phyloP scores from a whole-genome alignment of 2,888 invertebrate genomes.

The Apoderus coryli region DNA sequence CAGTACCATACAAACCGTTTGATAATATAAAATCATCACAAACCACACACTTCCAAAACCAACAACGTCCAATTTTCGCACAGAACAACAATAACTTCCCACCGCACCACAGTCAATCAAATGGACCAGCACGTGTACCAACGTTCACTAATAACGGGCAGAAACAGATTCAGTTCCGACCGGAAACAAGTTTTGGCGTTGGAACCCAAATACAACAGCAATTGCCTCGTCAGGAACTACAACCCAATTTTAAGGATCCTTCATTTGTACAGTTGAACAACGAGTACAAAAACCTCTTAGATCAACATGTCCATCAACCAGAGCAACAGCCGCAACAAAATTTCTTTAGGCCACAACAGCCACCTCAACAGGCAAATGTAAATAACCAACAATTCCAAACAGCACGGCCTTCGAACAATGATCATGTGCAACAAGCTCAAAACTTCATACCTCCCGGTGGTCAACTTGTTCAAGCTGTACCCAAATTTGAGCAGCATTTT shows the following conservation, averaged over 20 bases:
- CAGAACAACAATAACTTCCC: conserved; percentile 12
- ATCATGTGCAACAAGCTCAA: conserved; percentile 25
- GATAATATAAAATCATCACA: conserved; percentile 18
- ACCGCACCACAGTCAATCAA: conserved; percentile 33
- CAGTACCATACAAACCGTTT: conserved; percentile 28
- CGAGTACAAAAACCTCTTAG: conserved; percentile 13
- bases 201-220: too few species aligned
- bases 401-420: conserved; percentile 16
- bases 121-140: conserved; percentile 24
- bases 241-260: conserved; percentile 12
- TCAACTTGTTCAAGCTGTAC: conserved; percentile 60
- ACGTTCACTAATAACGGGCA: conserved; percentile 11
- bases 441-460: conserved; percentile 46
- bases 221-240: conserved; percentile 18
- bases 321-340: conserved; percentile 23
- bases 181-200: conserved; percentile 35
- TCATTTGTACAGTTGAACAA: conserved; percentile 16
- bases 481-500: conserved; percentile 67
- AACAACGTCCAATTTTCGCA: conserved; percentile 19
- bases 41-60: too few species aligned
- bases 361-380: conserved; percentile 13
- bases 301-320: too few species aligned
- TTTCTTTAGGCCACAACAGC: conserved; percentile 21
- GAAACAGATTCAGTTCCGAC: conserved; percentile 28
- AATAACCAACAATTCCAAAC: conserved; percentile 15